Base-by-base conservation (phyloP, 2,797 vertebrate species). In the Pogonophryne albipinna region DNA sequence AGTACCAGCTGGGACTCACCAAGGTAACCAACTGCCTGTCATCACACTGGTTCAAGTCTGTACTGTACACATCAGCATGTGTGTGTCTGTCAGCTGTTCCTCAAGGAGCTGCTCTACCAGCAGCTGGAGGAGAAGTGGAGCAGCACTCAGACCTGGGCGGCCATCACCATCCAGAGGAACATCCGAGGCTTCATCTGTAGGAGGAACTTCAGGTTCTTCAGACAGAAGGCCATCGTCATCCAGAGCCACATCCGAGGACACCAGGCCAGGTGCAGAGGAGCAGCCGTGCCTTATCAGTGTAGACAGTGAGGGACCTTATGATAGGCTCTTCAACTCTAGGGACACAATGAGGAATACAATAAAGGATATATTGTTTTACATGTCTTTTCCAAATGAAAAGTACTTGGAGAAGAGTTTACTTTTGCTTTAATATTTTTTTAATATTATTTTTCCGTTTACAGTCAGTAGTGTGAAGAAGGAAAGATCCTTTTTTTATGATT, bases 181-280 rank as follows among this genome's bases (percentile, higher is more conserved):
- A 96, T 98, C 65, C 88, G 93, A 0, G 76, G 92, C 44, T 95
- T 96, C 63, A 90, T 98, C 58, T 95, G 80, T 53, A 93, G 85
- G 59, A 95, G 92, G 63, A 96, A 94, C 87, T 96, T 96, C 84
- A 94, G 74, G 17, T 91, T 96, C 78, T 96, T 98, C 85, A 96
- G 94, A 49, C 88, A 95, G 85, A 97, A 97, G 80, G 96, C 95
- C 86, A 96, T 96, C 0, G 1, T 97, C 68, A 93, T 97, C 74
- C 97, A 98, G 92, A 97, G 97, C 70, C 95, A 96, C 13, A 96
- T 97, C 77, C 85, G 96, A 53, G 97, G 97, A n/a, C 95, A 97
- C 80, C 97, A 96, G 92, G 95, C 96, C 89, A 97, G 98, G 97
- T 98, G 94, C 23, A 38, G 27, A 59, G 1, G 46, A 44, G 34